Base-by-base conservation (phyloP, 1,140 invertebrate genomes). In the Belonocnema kinseyi region DNA sequence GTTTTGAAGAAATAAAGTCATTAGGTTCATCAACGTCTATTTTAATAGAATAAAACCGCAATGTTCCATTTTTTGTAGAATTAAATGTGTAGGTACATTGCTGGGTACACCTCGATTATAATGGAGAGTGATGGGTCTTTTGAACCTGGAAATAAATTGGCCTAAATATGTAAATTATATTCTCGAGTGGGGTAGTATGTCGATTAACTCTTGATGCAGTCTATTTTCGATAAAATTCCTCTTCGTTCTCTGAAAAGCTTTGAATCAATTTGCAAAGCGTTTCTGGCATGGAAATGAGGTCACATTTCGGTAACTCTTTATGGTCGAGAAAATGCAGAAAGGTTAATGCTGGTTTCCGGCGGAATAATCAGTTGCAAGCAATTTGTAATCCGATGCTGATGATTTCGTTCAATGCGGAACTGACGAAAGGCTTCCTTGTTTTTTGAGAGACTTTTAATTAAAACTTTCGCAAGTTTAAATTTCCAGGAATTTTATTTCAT, bases 231-330 rank as follows among this genome's bases (percentile, higher is more conserved):
- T 54, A 19, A 54, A 54, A 54, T 17, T 19, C 4, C 53, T 54
- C 3, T 1, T 54, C 2, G 2, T 54, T 54, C n/a, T 10, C 10
- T 54, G n/a, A 54, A 54, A 54, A 19, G 3, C 16, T 54, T 19
- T n/a, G n/a, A 2, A 54, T n/a, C 0, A 53, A 53, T 16, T 53
- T 3, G 13, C 52, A 54, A 54, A 54, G n/a, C 53, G 17, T 19
- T 54, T n/a, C 53, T 17, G 10, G 53, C 53, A 54, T 54, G 53
- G 53, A 54, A 54, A 54, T 54, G 53, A 54, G 53, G 53, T 54
- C n/a, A 54, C 53, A 54, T 54, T 54, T 54, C 53, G 53, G 53
- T 54, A 54, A 54, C 53, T 54, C 53, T 54, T 19, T 11, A 54
- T 16, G 53, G 53, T 54, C 17, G 53, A 54, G 53, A 54, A 17